Percentiles rank a stretch among this genome's conserved stretches.
These are phyloP conservation scores for Drosophila quinaria DNA, from an alignment of 2,888 invertebrate genomes.

Conservation along the genomic window DNA sequence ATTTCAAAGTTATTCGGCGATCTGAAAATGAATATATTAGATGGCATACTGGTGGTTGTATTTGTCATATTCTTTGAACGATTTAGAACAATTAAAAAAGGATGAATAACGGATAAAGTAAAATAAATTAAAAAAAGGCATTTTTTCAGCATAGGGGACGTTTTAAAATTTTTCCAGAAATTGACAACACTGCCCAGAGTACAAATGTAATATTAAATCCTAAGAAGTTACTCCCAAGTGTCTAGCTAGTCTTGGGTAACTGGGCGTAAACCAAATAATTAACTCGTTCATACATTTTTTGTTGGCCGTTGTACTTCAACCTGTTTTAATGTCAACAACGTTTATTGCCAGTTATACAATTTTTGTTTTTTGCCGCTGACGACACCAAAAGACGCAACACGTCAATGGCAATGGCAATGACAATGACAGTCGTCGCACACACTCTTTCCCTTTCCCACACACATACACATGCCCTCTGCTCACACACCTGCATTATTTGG, in stretches of 20 bases:
- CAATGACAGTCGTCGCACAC: slow-evolving; percentile 79
- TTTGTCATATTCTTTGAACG: no score
- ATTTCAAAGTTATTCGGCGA: no score
- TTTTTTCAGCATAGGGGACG: no score
- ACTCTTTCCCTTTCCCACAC: slow-evolving; percentile 10
- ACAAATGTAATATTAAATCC: background rate
- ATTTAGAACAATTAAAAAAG: no score
- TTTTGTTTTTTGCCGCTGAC: slow-evolving; percentile 34
- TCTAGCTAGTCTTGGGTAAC: slow-evolving; percentile 8
- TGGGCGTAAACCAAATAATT: slow-evolving; percentile 17
- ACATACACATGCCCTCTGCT: slow-evolving; percentile 8
- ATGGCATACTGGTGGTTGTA: no score
- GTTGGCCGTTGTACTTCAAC: slow-evolving; percentile 19
- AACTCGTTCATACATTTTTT: slow-evolving; percentile 3
- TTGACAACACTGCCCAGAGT: no score
- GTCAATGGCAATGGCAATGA: slow-evolving; percentile 31
- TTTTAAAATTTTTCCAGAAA: no score
- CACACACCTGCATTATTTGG: slow-evolving; percentile 40
- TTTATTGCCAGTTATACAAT: slow-evolving; percentile 63
- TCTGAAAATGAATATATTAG: no score
- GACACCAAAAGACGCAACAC: slow-evolving; percentile 35
- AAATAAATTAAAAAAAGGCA: no score
- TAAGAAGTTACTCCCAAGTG: background rate
- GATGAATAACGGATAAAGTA: no score
- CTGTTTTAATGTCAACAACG: slow-evolving; percentile 23